Evolutionary conservation across 1,140 invertebrate genomes (phyloP).

Genomic region (Drosophila sproati): DNA sequence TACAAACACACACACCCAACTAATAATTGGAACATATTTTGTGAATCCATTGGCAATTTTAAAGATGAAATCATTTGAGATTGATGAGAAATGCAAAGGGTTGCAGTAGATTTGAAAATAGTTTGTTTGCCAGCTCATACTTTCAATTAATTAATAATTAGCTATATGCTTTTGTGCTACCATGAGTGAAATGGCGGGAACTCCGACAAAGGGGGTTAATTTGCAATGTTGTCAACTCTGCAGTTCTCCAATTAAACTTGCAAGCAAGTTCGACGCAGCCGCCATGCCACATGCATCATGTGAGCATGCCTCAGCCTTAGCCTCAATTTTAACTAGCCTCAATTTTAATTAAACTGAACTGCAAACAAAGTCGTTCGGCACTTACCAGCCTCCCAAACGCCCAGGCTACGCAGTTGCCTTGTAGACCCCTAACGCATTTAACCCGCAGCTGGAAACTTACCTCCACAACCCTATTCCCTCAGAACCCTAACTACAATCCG

Average conservation of each 20-base stretch:
- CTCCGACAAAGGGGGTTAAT: background rate
- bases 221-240: constrained; percentile 45
- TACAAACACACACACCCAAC: constrained; percentile 9
- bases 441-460: constrained; percentile 62
- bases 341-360: constrained; percentile 84
- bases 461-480: background rate
- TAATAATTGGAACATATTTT: background rate
- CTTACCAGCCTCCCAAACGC: constrained; percentile 2
- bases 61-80: constrained; percentile 43
- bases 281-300: constrained; percentile 28
- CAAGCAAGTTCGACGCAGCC: constrained; percentile 44
- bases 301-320: constrained; percentile 26
- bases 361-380: constrained; percentile 72
- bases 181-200: background rate
- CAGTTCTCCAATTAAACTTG: constrained; percentile 66
- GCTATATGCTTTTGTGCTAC: constrained; percentile 26
- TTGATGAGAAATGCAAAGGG: constrained; percentile 12
- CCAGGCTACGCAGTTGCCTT: constrained; percentile 10
- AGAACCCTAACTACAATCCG: constrained; percentile 28
- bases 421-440: constrained; percentile 47
- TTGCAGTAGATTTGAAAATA: constrained; percentile 30
- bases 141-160: constrained; percentile 51
- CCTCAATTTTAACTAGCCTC: constrained; percentile 73
- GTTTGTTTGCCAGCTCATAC: constrained; percentile 26
- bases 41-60: constrained; percentile 4